Base-by-base conservation (phyloP, 2,113 vertebrate species). In the Catharus bicknelli region DNA sequence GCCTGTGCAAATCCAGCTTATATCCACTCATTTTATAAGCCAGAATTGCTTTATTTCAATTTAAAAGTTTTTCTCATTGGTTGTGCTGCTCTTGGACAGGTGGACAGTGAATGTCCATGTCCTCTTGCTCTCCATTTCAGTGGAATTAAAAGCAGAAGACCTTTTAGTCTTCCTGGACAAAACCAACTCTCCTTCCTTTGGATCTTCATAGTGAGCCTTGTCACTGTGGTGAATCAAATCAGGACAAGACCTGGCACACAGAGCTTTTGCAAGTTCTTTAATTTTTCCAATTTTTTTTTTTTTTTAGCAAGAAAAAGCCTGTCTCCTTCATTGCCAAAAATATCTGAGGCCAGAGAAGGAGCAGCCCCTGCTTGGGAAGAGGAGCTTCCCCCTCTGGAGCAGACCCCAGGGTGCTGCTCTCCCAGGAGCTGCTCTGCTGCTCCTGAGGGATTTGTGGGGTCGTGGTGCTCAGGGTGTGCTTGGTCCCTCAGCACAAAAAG, bases 371-470 rank as follows among this genome's bases (percentile, higher is more conserved):
- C 9, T 8, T 4, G 16, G 86, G 55, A 17, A 9, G 8, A 20
- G 0, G 1, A 13, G 14, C 11, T 68, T 66, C 6, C 43, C 23
- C 17, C 47, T 20, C 1, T 4, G 70, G 30, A 32, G 57, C 79
- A 32, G 50, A 7, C 25, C 11, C 32, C 38, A 7, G 66, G 0
- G 0, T 2, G 5, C 2, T 43, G 6, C 4, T 64, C 29, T 45
- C 76, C 40, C 3, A 7, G 53, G 74, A 59, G 6, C 27, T 27
- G 2, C 42, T 74, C 38, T 0, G 38, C 62, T 81, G 69, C 42
- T 74, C 43, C 77, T 0, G 0, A 17, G 34, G 61, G 32, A 14
- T 77, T 16, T 21, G 8, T 0, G 2, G 50, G 78, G 43, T n/a
- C 1, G 0, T 0, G 10, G 22, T 3, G 10, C 73, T 57, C 16